These are phyloP conservation scores for Pristionchus mayeri DNA, from an alignment of 2,888 invertebrate genomes.

Conservation along the genomic window DNA sequence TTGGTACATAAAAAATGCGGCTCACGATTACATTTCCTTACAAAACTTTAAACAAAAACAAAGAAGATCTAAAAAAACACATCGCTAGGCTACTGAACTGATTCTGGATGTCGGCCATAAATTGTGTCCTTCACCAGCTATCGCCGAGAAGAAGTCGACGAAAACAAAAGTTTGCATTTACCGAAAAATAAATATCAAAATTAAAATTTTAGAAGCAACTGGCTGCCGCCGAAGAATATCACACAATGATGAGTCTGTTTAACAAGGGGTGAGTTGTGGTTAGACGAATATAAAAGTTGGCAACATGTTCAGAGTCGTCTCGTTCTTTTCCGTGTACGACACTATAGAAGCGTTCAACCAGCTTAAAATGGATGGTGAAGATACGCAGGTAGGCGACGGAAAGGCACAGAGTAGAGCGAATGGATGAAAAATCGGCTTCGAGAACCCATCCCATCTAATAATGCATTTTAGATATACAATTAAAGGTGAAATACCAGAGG, in stretches of 20 bases:
- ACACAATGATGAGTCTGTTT: slow-evolving; percentile 67
- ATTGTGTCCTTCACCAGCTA: slow-evolving; percentile 62
- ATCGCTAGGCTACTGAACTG: slow-evolving; percentile 41
- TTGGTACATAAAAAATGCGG: too few species aligned
- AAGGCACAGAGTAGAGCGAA: too few species aligned
- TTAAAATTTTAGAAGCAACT: slow-evolving; percentile 57
- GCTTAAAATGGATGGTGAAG: slow-evolving; percentile 9
- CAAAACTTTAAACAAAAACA: too few species aligned
- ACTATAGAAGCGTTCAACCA: slow-evolving; percentile 37
- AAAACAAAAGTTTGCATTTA: slow-evolving; percentile 57
- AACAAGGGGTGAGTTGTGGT: slow-evolving; percentile 63
- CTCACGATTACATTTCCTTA: too few species aligned
- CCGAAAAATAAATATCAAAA: neutral
- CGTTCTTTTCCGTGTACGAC: slow-evolving; percentile 55
- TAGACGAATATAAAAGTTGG: too few species aligned
- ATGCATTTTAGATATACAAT: too few species aligned
- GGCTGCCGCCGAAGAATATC: slow-evolving; percentile 68
- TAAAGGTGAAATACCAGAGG: too few species aligned
- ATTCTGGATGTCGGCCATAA: slow-evolving; percentile 66
- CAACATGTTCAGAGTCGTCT: slow-evolving; percentile 56
- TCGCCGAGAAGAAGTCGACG: slow-evolving; percentile 64
- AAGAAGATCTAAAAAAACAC: neutral
- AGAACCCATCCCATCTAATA: too few species aligned
- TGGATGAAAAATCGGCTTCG: neutral
- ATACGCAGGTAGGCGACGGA: slow-evolving; percentile 29